Evolutionary conservation across 1,140 invertebrate genomes (phyloP), one percentile per base, ranked within the genome.

Genomic region (Diachasma alloeum): DNA sequence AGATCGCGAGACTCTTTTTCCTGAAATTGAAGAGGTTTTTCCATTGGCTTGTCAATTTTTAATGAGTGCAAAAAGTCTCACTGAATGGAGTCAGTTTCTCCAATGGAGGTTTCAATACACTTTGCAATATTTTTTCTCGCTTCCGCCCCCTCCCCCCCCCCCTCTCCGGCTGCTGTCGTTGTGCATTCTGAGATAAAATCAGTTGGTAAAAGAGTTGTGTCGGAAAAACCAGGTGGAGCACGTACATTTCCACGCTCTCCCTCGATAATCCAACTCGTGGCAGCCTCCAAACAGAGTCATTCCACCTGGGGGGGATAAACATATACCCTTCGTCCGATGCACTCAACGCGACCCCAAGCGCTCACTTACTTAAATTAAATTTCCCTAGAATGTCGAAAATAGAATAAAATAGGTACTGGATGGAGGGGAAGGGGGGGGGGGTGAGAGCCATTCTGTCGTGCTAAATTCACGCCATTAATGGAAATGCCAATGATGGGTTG

Each of bases 281-380:
- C 24, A 63, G 59, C 59, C 22, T 37, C 56, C 31, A 59, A 63
- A 19, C n/a, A 42, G 22, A 73, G 19, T 63, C 24, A 26, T 63
- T 63, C 24, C 17, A 19, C 53, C 48, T 31, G 6, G 31, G 31
- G 36, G 26, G 36, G 72, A 39, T 59, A 73, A 59, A 73, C 26
- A 63, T 56, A 42, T 48, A 26, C 48, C 48, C 26, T 56, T 8
- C 48, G 48, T 26, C 19, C 19, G 59, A 39, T 37, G 72, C 72
- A 73, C 53, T 73, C 39, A 73, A 73, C 24, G 72, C 56, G 36
- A 56, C 53, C 56, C 37, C 53, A 56, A 73, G 53, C 31, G 37
- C n/a, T 73, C 53, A 73, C 72, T 73, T 73, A 73, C 72, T 63
- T n/a, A 63, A 63, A 73, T 63, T 73, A 63, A 73, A 73, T 73